A percentile compares a stretch with the other conserved stretches of the same genome.
phyloP scores from a whole-genome alignment of 2,113 vertebrate genomes.

The Mixornis gularis region DNA sequence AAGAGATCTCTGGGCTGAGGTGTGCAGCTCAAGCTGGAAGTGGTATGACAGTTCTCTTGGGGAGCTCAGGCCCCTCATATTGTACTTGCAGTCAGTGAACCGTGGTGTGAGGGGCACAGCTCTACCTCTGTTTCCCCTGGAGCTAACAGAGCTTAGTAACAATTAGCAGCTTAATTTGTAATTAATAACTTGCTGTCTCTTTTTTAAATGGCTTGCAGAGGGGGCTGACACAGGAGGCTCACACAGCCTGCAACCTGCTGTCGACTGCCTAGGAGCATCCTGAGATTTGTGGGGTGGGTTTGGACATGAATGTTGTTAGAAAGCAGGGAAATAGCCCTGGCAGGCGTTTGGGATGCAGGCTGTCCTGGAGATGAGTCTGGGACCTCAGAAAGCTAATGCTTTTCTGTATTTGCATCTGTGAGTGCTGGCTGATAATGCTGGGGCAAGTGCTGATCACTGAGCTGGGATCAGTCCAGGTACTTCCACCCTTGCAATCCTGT shows the following conservation, averaged over 20 bases:
- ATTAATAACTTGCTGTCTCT: background rate
- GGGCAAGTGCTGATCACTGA: background rate
- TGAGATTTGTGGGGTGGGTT: background rate
- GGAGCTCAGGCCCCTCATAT: background rate
- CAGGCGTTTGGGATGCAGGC: background rate
- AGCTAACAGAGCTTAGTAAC: background rate
- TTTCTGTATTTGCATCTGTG: background rate
- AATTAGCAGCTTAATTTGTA: conserved; percentile 20
- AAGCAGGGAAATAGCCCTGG: background rate
- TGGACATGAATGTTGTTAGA: background rate
- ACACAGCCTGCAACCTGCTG: fast-evolving
- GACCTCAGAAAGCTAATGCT: background rate
- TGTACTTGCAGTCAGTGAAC: background rate
- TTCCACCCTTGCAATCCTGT: fast-evolving
- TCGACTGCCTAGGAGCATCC: fast-evolving
- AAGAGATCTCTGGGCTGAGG: background rate
- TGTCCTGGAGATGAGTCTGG: background rate
- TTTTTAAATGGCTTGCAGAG: background rate
- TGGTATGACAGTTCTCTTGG: fast-evolving
- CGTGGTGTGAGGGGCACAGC: background rate
- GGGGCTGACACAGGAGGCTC: background rate
- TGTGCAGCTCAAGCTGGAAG: background rate
- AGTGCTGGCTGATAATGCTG: background rate
- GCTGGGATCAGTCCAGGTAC: background rate
- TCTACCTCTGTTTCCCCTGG: background rate